These are phyloP conservation scores for Triplophysa siluroides DNA, from an alignment of 2,113 vertebrate genomes.

Conservation along the genomic window DNA sequence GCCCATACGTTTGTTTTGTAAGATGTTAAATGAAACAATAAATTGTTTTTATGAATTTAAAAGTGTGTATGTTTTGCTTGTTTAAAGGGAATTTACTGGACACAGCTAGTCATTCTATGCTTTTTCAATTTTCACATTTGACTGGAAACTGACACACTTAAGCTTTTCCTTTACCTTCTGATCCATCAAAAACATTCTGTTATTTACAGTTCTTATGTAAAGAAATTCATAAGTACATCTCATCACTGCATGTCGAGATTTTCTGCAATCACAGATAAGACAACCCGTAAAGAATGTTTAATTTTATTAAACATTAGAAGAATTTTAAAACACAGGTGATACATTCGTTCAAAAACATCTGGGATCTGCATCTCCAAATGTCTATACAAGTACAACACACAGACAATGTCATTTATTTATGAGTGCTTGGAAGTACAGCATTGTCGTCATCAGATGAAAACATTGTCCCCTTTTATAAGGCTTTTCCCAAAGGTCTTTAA, in stretches of 20 bases:
- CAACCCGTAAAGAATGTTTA: background rate
- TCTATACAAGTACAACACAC: background rate
- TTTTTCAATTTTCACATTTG: too few species aligned
- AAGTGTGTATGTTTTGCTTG: background rate
- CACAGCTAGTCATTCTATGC: background rate
- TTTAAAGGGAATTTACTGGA: too few species aligned
- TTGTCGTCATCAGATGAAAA: too few species aligned
- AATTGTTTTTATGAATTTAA: slow-evolving; percentile 43
- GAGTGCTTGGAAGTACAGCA: background rate
- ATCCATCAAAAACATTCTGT: too few species aligned
- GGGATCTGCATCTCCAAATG: background rate
- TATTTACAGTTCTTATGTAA: too few species aligned
- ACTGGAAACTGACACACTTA: too few species aligned
- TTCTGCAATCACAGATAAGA: background rate
- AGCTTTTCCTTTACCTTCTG: too few species aligned
- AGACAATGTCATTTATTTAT: background rate
- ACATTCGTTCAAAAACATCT: background rate
- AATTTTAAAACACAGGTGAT: background rate
- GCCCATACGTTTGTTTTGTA: slow-evolving; percentile 58
- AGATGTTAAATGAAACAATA: slow-evolving; percentile 61
- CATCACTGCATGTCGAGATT: too few species aligned
- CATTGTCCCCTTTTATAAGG: too few species aligned
- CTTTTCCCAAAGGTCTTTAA: background rate
- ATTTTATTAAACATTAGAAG: background rate
- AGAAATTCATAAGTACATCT: too few species aligned